Evolutionary conservation across 2,113 vertebrate species (phyloP).

Genomic region (rat (Rattus norvegicus)): GRCr8 NC_086031.1:105841001-105841500

Average conservation of each 20-base stretch:
- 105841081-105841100: not conserved
- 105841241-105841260: not conserved
- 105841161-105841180: not conserved
- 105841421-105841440: slow-evolving; percentile 57
- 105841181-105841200: not conserved
- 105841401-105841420: slow-evolving; percentile 34
- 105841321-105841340: not conserved
- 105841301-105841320: slow-evolving; percentile 13
- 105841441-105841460: not conserved
- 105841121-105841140: not conserved
- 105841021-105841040: no score
- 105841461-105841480: not conserved
- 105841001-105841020: not conserved
- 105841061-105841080: not conserved
- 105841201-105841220: not conserved
- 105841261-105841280: not conserved
- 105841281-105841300: not conserved
- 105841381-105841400: slow-evolving; percentile 34
- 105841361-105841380: slow-evolving; percentile 18
- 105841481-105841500: not conserved
- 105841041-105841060: not conserved
- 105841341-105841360: slow-evolving; percentile 17
- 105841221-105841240: not conserved
- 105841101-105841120: not conserved
- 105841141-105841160: not conserved